A percentile compares a stretch with the other conserved stretches of the same genome.
phyloP scores from a whole-genome alignment of 2,888 invertebrate genomes.

The Dynastes grantii region DNA sequence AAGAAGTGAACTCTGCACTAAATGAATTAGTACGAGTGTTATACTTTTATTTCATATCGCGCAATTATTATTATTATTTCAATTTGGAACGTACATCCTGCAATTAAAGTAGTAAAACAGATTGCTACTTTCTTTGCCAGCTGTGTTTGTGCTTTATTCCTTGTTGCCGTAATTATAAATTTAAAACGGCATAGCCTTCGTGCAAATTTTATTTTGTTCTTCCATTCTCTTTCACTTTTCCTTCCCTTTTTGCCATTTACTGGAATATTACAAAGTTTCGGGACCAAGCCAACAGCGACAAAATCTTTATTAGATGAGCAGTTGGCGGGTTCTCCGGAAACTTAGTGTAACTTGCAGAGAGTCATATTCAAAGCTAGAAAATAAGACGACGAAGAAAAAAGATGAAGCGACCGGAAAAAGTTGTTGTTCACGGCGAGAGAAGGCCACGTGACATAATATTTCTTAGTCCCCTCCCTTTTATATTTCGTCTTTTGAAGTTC shows the following conservation, averaged over 20 bases:
- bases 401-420: neutral
- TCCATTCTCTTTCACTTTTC: neutral
- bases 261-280: slow-evolving; percentile 33
- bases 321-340: neutral
- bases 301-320: slow-evolving; percentile 42
- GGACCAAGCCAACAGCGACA: slow-evolving; percentile 28
- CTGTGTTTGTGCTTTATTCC: neutral
- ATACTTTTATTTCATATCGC: no score
- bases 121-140: neutral
- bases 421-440: neutral
- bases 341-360: slow-evolving; percentile 26
- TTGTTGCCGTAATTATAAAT: slow-evolving; percentile 19
- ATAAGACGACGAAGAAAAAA: slow-evolving; percentile 22
- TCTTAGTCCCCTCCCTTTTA: neutral
- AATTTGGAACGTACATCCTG: neutral
- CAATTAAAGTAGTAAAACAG: neutral
- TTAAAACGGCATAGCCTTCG: slow-evolving; percentile 24
- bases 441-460: neutral
- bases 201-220: slow-evolving; percentile 30
- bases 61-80: neutral
- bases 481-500: slow-evolving; percentile 10
- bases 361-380: slow-evolving; percentile 11
- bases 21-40: no score
- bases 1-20: no score
- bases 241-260: neutral